A percentile compares a stretch with the other conserved stretches of the same genome.
These are phyloP conservation scores for Rhagoletis pomonella DNA, from an alignment of 1,140 invertebrate genomes.

Conservation along the genomic window DNA sequence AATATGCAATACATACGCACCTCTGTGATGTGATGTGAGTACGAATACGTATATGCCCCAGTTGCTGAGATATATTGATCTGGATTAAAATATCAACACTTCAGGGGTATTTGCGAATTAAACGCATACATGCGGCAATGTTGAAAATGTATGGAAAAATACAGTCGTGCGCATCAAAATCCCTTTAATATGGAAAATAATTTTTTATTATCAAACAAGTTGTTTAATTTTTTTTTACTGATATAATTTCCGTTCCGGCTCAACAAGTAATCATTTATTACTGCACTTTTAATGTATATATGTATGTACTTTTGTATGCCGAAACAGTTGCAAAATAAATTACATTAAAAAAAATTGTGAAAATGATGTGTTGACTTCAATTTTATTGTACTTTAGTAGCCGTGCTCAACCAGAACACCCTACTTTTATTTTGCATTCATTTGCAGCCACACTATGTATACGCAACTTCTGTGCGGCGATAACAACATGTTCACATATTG, in stretches of 20 bases:
- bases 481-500: background rate
- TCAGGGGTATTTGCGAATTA: conserved; percentile 25
- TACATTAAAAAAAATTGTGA: no score
- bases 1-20: background rate
- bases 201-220: no score
- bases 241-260: no score
- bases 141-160: background rate
- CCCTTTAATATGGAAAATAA: no score
- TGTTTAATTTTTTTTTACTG: background rate
- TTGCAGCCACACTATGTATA: background rate
- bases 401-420: no score
- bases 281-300: no score
- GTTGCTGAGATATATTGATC: conserved; percentile 32
- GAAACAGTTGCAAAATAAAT: no score
- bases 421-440: background rate
- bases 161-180: background rate
- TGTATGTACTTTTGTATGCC: no score
- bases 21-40: background rate
- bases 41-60: background rate
- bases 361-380: no score
- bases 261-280: no score
- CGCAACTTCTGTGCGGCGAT: background rate
- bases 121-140: background rate
- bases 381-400: no score
- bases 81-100: conserved; percentile 47